Evolutionary conservation across 2,888 invertebrate genomes (phyloP).

Genomic region (Agriopis marginaria): DNA sequence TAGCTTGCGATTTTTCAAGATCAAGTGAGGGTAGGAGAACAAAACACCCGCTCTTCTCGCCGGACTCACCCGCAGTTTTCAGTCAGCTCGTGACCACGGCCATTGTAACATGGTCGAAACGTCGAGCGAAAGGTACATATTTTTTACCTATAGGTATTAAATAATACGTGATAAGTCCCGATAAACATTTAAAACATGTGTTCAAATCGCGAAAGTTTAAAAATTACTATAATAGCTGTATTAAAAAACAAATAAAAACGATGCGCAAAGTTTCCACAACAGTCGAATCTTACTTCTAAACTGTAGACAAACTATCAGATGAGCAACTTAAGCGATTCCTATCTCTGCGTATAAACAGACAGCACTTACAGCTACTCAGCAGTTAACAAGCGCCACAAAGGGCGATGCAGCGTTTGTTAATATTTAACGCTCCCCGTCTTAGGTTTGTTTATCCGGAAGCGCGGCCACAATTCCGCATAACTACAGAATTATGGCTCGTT

Average conservation of each 20-base stretch:
- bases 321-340: background rate
- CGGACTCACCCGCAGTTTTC: too few relatives aligned
- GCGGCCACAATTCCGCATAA: constrained; percentile 31
- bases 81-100: too few relatives aligned
- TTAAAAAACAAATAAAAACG: background rate
- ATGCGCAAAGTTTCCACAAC: background rate
- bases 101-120: too few relatives aligned
- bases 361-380: constrained; percentile 1
- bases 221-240: too few relatives aligned
- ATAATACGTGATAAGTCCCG: too few relatives aligned
- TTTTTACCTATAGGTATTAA: too few relatives aligned
- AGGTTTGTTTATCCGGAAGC: constrained; percentile 32
- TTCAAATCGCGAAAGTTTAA: too few relatives aligned
- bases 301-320: background rate
- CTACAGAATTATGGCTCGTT: constrained; percentile 26
- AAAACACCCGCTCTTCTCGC: too few relatives aligned
- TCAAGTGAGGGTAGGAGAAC: too few relatives aligned
- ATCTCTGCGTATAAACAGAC: background rate
- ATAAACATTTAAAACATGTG: too few relatives aligned
- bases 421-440: constrained; percentile 25
- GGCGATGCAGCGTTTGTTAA: constrained; percentile 21
- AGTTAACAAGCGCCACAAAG: constrained; percentile 14
- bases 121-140: too few relatives aligned
- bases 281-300: background rate
- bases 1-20: too few relatives aligned